phyloP scores from a whole-genome alignment of 2,113 vertebrate genomes.

The Cavia porcellus region DNA sequence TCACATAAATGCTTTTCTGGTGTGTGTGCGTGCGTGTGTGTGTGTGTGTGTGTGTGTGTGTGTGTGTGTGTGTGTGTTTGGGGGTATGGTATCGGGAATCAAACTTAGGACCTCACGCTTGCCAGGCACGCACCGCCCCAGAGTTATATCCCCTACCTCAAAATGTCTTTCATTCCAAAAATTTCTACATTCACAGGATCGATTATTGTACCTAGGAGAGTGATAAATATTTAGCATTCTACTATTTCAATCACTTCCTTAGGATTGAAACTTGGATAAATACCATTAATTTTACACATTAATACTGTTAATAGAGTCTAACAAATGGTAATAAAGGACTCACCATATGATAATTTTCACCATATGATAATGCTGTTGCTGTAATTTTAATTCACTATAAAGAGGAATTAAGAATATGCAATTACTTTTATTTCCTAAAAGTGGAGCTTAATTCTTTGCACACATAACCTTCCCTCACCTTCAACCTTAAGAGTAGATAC shows the following conservation, averaged over 20 bases:
- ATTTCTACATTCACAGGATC: not conserved
- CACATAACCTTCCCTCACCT: fast-evolving
- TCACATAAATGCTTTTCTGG: not conserved
- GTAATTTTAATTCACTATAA: not conserved
- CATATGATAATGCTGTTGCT: not conserved
- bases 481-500: not conserved
- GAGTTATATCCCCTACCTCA: not conserved
- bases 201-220: not conserved
- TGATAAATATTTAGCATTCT: not conserved
- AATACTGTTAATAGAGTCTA: not conserved
- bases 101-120: too few relatives aligned
- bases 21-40: too few relatives aligned
- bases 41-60: too few relatives aligned
- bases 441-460: not conserved
- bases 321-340: not conserved
- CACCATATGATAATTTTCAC: not conserved
- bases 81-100: too few relatives aligned
- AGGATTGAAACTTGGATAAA: not conserved
- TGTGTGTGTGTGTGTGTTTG: too few relatives aligned
- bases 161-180: not conserved
- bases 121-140: too few relatives aligned
- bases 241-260: not conserved
- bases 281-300: not conserved
- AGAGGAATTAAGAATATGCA: not conserved
- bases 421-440: not conserved